Percentiles rank a stretch among this genome's conserved stretches.
phyloP scores from a whole-genome alignment of 2,113 vertebrate genomes.

The Empidonax alnorum region DNA sequence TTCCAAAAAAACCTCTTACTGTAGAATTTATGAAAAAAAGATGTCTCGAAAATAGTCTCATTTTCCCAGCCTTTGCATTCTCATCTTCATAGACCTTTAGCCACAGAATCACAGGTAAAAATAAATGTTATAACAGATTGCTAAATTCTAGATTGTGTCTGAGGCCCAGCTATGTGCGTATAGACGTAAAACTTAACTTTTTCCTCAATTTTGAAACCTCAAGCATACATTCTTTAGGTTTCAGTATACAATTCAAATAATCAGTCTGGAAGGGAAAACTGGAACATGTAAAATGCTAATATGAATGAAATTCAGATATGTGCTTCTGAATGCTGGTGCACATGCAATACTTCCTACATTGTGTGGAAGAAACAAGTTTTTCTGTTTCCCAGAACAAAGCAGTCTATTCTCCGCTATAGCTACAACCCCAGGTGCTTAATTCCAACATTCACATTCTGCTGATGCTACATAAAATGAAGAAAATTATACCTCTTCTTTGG shows the following conservation, averaged over 20 bases:
- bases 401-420: slow-evolving; percentile 5
- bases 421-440: slow-evolving; percentile 1
- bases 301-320: slow-evolving; percentile 37
- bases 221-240: slow-evolving; percentile 3
- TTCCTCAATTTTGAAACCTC: not conserved
- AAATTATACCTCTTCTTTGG: slow-evolving; percentile 25
- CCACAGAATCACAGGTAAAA: not conserved
- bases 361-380: not conserved
- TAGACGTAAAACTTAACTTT: not conserved
- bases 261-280: not conserved
- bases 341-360: slow-evolving; percentile 30
- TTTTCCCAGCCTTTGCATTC: not conserved
- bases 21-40: not conserved
- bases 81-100: not conserved
- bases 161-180: not conserved
- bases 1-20: not conserved
- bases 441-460: slow-evolving; percentile 52
- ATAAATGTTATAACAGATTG: not conserved
- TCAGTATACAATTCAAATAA: slow-evolving; percentile 19
- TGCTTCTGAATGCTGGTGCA: slow-evolving; percentile 58
- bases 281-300: not conserved
- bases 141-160: not conserved
- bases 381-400: slow-evolving; percentile 38
- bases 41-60: not conserved
- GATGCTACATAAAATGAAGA: slow-evolving; percentile 45